These are phyloP conservation scores for Listronotus oregonensis DNA, from an alignment of 1,140 invertebrate species.

Conservation along the genomic window DNA sequence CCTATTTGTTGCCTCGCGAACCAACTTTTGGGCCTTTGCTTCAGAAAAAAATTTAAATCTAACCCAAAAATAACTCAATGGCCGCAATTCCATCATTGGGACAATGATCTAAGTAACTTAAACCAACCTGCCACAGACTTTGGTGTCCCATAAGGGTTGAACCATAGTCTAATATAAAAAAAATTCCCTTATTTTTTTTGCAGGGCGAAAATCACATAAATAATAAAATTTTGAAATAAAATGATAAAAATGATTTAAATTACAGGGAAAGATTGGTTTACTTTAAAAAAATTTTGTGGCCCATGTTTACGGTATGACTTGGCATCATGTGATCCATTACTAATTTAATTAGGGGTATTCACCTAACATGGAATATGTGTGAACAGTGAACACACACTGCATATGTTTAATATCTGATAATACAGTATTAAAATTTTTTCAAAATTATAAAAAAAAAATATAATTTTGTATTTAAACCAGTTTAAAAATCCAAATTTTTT, in stretches of 20 bases:
- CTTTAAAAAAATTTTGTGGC: too few relatives aligned
- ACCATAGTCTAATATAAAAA: constrained; percentile 87
- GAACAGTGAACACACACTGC: too few relatives aligned
- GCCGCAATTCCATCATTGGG: constrained; percentile 68
- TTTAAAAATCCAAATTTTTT: constrained; percentile 41
- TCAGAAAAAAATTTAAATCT: constrained; percentile 75
- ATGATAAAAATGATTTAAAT: too few relatives aligned
- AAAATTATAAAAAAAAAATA: too few relatives aligned
- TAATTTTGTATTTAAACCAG: neutral
- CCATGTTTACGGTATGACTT: too few relatives aligned
- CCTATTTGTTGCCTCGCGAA: constrained; percentile 77
- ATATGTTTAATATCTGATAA: too few relatives aligned
- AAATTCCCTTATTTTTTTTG: constrained; percentile 72
- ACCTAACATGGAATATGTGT: too few relatives aligned
- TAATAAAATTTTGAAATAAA: constrained; percentile 2
- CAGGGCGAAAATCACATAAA: constrained; percentile 59
- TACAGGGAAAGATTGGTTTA: too few relatives aligned
- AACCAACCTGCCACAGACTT: constrained; percentile 87
- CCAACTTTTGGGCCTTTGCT: constrained; percentile 75
- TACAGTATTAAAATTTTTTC: too few relatives aligned
- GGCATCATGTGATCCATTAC: too few relatives aligned
- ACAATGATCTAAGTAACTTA: constrained; percentile 86
- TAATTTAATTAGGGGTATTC: too few relatives aligned
- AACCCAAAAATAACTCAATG: constrained; percentile 75
- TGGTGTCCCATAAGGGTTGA: constrained; percentile 78